phyloP scores from a whole-genome alignment of 1,140 invertebrate species.

The Nephotettix cincticeps region DNA sequence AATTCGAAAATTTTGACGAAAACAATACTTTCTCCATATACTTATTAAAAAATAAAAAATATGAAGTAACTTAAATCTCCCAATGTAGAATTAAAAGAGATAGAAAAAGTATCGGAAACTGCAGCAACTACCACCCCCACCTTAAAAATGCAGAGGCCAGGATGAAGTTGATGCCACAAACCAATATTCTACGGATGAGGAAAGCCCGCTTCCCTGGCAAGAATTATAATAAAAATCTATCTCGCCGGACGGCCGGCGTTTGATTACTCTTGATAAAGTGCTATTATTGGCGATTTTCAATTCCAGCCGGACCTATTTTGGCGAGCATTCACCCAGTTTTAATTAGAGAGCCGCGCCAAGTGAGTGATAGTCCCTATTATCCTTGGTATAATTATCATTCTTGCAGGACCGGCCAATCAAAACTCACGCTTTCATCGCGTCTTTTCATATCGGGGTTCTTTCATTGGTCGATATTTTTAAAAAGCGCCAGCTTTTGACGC shows the following conservation, averaged over 20 bases:
- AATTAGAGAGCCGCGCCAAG: constrained; percentile 6
- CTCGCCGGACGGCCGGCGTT: neutral
- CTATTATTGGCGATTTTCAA: constrained; percentile 10
- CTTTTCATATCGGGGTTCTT: constrained; percentile 9
- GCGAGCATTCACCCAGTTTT: constrained; percentile 6
- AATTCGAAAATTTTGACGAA: too few relatives aligned
- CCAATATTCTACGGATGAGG: constrained; percentile 11
- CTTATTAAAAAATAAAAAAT: too few relatives aligned
- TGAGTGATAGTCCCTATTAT: neutral
- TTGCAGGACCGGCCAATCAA: neutral
- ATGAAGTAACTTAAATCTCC: too few relatives aligned
- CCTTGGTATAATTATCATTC: neutral
- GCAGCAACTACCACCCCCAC: too few relatives aligned
- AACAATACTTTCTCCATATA: too few relatives aligned
- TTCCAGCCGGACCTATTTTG: neutral
- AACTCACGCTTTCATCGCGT: constrained; percentile 9
- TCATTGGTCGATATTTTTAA: neutral
- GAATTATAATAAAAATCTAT: constrained; percentile 13
- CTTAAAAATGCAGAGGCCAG: neutral
- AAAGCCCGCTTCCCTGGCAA: neutral
- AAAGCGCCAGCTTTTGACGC: neutral
- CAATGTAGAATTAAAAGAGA: too few relatives aligned
- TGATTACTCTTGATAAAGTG: constrained; percentile 12
- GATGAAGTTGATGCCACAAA: neutral
- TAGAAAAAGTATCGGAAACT: too few relatives aligned